These are phyloP conservation scores for Onthophagus sagittarius DNA, from an alignment of 2,888 invertebrate species.

Conservation along the genomic window DNA sequence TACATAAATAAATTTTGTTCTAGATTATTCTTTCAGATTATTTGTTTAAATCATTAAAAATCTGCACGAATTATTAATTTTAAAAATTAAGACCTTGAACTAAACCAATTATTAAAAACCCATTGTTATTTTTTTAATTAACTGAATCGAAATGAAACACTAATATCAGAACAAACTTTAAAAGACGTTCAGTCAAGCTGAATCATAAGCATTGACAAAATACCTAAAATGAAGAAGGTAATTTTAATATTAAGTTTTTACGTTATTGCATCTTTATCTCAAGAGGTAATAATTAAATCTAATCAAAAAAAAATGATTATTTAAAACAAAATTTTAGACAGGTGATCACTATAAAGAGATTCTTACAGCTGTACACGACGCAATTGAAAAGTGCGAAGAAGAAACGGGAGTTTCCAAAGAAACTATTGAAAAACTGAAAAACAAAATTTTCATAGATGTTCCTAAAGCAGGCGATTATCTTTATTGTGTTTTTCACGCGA, in stretches of 20 bases:
- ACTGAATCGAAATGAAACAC: not conserved
- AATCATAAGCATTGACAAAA: too few relatives aligned
- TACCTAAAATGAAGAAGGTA: not conserved
- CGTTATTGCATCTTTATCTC: not conserved
- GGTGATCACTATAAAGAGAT: not conserved
- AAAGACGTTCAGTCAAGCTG: not conserved
- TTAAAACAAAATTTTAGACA: not conserved
- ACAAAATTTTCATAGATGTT: constrained; percentile 1
- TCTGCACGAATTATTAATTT: not conserved
- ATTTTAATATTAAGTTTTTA: not conserved
- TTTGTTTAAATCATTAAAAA: not conserved
- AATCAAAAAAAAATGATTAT: not conserved
- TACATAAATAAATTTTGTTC: not conserved
- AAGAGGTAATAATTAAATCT: not conserved
- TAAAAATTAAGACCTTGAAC: not conserved
- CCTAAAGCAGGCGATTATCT: not conserved
- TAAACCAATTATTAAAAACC: not conserved
- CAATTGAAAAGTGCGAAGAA: not conserved
- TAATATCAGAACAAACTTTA: not conserved
- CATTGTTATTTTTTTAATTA: not conserved
- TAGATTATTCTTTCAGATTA: not conserved
- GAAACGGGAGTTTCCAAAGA: not conserved
- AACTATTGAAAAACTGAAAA: not conserved
- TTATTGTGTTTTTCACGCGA: not conserved
- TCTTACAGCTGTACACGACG: not conserved